phyloP scores from a whole-genome alignment of 2,797 vertebrate genomes.

The Lophius americanus region DNA sequence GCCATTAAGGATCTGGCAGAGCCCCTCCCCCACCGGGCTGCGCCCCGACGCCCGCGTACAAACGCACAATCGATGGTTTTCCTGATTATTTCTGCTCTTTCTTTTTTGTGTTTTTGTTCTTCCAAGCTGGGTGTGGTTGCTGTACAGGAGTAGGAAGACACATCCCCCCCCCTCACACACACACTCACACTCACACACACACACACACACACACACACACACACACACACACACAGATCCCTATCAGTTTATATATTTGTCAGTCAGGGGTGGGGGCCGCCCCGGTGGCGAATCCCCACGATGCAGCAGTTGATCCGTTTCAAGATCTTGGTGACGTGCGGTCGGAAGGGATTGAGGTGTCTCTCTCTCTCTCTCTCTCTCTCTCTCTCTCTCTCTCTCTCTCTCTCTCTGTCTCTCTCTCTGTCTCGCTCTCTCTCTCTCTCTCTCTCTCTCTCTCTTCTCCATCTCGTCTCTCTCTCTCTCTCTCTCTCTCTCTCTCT shows the following conservation, averaged over 20 bases:
- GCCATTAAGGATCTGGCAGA: slow-evolving; percentile 87
- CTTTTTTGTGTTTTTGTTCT: slow-evolving; percentile 69
- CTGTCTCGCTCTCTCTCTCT: slow-evolving; percentile 31
- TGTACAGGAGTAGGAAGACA: slow-evolving; percentile 58
- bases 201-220: slow-evolving; percentile 35
- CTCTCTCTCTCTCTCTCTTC: slow-evolving; percentile 27
- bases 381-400: slow-evolving; percentile 26
- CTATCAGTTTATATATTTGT: slow-evolving; percentile 62
- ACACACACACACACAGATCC: slow-evolving; percentile 42
- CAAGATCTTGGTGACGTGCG: slow-evolving; percentile 55
- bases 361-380: slow-evolving; percentile 23
- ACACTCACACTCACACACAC: slow-evolving; percentile 32
- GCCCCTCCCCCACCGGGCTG: slow-evolving; percentile 13
- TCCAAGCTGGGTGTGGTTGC: slow-evolving; percentile 91
- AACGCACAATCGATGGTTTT: slow-evolving; percentile 40
- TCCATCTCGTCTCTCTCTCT: slow-evolving; percentile 33
- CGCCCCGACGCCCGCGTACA: slow-evolving; percentile 35
- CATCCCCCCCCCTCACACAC: slow-evolving; percentile 43
- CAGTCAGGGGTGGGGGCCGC: slow-evolving; percentile 55
- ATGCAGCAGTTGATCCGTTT: slow-evolving; percentile 40
- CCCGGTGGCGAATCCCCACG: slow-evolving; percentile 55
- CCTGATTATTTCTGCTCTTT: slow-evolving; percentile 54
- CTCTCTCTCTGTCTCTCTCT: slow-evolving; percentile 23
- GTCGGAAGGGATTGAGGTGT: slow-evolving; percentile 57
- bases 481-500: slow-evolving; percentile 35